These are phyloP conservation scores for Drosophila pallidifrons DNA, from an alignment of 1,140 invertebrate species.

Conservation along the genomic window DNA sequence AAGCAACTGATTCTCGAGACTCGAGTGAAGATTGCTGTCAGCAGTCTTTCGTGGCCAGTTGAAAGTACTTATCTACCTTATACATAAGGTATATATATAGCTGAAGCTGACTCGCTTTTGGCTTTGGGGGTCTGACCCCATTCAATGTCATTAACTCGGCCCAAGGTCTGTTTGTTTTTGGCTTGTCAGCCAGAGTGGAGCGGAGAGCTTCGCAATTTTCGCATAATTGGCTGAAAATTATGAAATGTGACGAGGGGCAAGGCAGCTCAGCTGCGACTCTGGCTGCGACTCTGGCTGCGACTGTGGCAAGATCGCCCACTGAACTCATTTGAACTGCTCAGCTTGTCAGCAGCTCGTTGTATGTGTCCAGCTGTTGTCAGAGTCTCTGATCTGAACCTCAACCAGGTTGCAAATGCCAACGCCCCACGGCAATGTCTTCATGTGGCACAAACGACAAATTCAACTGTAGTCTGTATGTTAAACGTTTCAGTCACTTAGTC, in stretches of 20 bases:
- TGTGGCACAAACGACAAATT: slow-evolving; percentile 40
- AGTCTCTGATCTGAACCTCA: neutral
- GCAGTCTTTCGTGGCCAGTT: slow-evolving; percentile 63
- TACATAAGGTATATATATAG: neutral
- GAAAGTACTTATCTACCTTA: slow-evolving; percentile 50
- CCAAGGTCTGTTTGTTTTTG: slow-evolving; percentile 78
- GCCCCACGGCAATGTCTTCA: slow-evolving; percentile 46
- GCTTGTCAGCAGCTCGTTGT: slow-evolving; percentile 30
- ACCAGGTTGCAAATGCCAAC: neutral
- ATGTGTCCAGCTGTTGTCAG: slow-evolving; percentile 28
- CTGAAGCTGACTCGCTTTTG: slow-evolving; percentile 2
- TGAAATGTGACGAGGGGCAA: slow-evolving; percentile 64
- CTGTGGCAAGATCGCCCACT: slow-evolving; percentile 26
- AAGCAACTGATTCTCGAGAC: slow-evolving; percentile 52
- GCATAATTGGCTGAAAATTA: slow-evolving; percentile 78
- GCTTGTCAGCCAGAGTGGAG: slow-evolving; percentile 15
- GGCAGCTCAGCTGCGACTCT: neutral
- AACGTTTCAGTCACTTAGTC: slow-evolving; percentile 76
- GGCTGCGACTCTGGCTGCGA: too few relatives aligned
- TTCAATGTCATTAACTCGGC: slow-evolving; percentile 78
- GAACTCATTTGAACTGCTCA: slow-evolving; percentile 62
- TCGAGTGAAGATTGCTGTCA: slow-evolving; percentile 70
- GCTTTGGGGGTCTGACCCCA: slow-evolving; percentile 62
- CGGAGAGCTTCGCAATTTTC: slow-evolving; percentile 60
- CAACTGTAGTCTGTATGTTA: slow-evolving; percentile 47